Percentiles rank a stretch among this genome's conserved stretches.
These are phyloP conservation scores for Colossoma macropomum DNA, from an alignment of 2,113 vertebrate genomes.

Conservation along the genomic window DNA sequence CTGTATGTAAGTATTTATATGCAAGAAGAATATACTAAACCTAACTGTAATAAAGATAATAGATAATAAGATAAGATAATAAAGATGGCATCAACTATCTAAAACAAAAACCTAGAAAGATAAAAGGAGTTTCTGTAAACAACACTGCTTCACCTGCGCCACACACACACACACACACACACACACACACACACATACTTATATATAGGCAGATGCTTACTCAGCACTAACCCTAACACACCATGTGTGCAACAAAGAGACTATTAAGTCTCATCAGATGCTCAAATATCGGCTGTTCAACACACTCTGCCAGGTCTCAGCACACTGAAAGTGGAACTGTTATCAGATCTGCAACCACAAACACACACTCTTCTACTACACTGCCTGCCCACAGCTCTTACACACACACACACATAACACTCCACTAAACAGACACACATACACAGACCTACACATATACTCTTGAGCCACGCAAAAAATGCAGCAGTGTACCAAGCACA, in stretches of 20 bases:
- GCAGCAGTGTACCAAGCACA: no score
- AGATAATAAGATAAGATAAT: no score
- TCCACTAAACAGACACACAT: constrained; percentile 22
- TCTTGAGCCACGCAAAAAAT: no score
- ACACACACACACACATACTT: no score
- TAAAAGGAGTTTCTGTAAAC: neutral
- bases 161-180: neutral
- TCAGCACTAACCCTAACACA: constrained; percentile 22
- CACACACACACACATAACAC: constrained; percentile 10
- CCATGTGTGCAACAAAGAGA: constrained; percentile 38
- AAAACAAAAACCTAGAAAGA: no score
- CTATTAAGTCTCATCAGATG: constrained; percentile 43
- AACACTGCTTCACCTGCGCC: neutral
- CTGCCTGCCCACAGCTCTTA: neutral
- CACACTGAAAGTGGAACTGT: constrained; percentile 22
- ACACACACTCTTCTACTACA: constrained; percentile 22
- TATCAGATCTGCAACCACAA: constrained; percentile 24
- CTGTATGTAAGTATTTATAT: no score
- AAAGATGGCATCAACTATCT: no score
- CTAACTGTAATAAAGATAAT: no score
- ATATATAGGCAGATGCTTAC: constrained; percentile 25
- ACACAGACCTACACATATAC: constrained; percentile 6
- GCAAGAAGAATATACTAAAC: no score
- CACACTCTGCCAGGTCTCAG: neutral
- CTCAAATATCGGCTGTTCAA: constrained; percentile 37